Base-by-base conservation (phyloP, 2,797 vertebrate genomes). In the Pogonophryne albipinna region DNA sequence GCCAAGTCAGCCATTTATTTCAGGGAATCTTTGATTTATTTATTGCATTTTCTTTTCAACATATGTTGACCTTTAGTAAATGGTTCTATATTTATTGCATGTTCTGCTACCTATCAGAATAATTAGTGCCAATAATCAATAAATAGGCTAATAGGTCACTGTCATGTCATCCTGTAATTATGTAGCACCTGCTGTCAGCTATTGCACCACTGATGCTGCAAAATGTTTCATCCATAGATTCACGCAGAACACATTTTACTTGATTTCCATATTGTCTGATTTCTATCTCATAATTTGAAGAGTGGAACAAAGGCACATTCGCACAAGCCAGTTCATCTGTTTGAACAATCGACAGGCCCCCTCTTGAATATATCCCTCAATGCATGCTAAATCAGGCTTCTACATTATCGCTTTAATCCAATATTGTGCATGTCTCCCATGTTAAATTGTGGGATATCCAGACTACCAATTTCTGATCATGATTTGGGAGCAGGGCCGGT, bases 371-470 rank as follows among this genome's bases (percentile, higher is more conserved):
- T 51, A 68, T 63, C 66, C 57, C 68, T 87, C 84, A 86, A 84
- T 94, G 87, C 88, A 93, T 89, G 83, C 81, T 76, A 81, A 92
- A 92, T 76, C 66, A 84, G 85, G 78, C 67, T 59, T 77, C 72
- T 74, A 85, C 70, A 86, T 85, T 77, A 87, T 88, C 63, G 77
- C 61, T 67, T 71, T 89, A 87, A 89, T 90, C 67, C 80, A 90
- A 84, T 83, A 65, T 67, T 62, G 78, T 82, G 50, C 76, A 82
- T 81, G 84, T 85, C 87, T 76, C 62, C 79, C 87, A 88, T 90
- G 77, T 85, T 79, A 86, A 85, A 14, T 83, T 80, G 74, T 41
- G 63, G 59, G 61, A 81, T 67, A 82, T 65, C 75, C 61, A 50
- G 71, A 90, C 90, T 85, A 87, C 77, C 71, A 87, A 81, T 85